A percentile compares a stretch with the other conserved stretches of the same genome.
phyloP scores from a whole-genome alignment of 2,797 vertebrate species.

The Tenualosa ilisha region DNA sequence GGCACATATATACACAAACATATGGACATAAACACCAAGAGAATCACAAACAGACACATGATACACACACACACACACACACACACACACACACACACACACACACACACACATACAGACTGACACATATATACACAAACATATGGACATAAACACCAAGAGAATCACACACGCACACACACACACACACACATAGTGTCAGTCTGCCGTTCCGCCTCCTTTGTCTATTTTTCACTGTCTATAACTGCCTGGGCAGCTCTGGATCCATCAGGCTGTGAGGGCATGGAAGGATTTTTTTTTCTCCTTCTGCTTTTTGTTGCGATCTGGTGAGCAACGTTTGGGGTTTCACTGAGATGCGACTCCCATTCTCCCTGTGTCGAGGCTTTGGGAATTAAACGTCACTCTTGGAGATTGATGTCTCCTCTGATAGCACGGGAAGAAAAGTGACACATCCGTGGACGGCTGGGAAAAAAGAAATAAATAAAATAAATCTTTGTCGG shows the following conservation, averaged over 20 bases:
- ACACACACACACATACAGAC: not conserved
- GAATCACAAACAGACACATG: not conserved
- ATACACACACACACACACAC: not conserved
- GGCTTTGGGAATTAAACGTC: conserved; percentile 76
- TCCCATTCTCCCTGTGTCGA: conserved; percentile 55
- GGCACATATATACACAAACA: too few relatives aligned
- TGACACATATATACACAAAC: not conserved
- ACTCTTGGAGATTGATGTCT: conserved; percentile 75
- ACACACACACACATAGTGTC: not conserved
- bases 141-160: not conserved
- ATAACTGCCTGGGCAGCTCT: not conserved
- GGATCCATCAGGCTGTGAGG: not conserved
- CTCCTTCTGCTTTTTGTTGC: not conserved
- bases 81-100: not conserved
- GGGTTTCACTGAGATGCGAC: conserved; percentile 18
- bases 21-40: too few relatives aligned
- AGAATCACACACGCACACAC: not conserved
- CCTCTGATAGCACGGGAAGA: conserved; percentile 67
- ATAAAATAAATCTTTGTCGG: not conserved
- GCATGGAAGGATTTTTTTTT: not conserved
- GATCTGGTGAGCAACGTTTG: conserved; percentile 23
- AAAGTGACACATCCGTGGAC: conserved; percentile 59
- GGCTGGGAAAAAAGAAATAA: not conserved
- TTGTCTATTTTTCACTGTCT: not conserved
- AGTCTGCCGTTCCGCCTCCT: not conserved